Evolutionary conservation across 2,888 invertebrate species (phyloP), one percentile per base, ranked within the genome.

Genomic region (Tetrapedia diversipes): DNA sequence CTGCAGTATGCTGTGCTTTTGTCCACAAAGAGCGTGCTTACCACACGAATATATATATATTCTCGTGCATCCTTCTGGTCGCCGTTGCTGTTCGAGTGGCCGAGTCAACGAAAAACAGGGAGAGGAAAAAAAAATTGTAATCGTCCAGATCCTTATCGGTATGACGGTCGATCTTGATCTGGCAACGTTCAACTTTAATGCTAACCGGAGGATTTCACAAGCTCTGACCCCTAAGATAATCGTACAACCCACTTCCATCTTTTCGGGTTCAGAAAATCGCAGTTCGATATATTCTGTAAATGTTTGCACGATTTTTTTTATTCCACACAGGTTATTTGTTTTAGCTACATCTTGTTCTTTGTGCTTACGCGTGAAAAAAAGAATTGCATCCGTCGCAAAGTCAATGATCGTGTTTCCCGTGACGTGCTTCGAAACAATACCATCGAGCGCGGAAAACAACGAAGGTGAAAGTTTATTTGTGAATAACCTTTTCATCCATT

Each of bases 1-100:
- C 64, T 79, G 78, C 78, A 64, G 71, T 60, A 68, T 53, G 66
- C 65, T 47, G 34, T 43, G 63, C 70, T 61, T 78, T 67, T 63
- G 77, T 77, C 66, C 66, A 49, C 77, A 37, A 63, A 54, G 57
- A 63, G 61, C 47, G 19, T 65, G 60, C 69, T 69, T 51, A 63
- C 69, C 53, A 7, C 56, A 24, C 45, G 47, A 41, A 29, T 32
- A 47, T 27, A 29, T 32, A 47, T 27, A 27, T 60, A 51, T 63
- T 27, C 57, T 47, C 19, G 45, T 24, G 10, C 32, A 53, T 54
- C 47, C 41, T 54, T 45, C 43, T 54, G 22, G 34, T 4, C 14
- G 11, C 45, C 56, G 41, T 41, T 68, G 41, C 39, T 22, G 43
- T 43, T 24, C 1, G n/a, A 8, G 34, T n/a, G 8, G 2, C 22